Conservation (phyloP, 2,113 vertebrate species). For the Entelurus aequoreus region DNA sequence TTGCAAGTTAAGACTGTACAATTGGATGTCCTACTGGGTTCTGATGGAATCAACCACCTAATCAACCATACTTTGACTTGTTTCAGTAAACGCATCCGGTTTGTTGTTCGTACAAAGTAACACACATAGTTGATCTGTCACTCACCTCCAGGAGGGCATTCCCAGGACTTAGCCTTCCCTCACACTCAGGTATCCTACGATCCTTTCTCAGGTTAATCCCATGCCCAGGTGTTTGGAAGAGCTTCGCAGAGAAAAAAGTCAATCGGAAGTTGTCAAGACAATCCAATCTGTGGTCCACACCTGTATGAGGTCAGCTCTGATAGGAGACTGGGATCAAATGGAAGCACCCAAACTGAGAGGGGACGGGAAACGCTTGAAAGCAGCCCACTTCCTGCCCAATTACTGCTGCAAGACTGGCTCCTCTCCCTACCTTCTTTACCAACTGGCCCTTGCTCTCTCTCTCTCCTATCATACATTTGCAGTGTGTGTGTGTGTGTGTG, state of each 20-base stretch:
- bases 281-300: conserved; percentile 53
- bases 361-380: conserved; percentile 49
- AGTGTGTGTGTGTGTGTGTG: conserved; percentile 6
- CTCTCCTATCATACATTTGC: conserved; percentile 21
- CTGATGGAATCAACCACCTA: not conserved
- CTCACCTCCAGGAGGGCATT: conserved; percentile 60
- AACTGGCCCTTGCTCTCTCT: conserved; percentile 13
- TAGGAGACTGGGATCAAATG: conserved; percentile 52
- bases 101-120: not conserved
- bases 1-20: conserved; percentile 41
- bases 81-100: conserved; percentile 10
- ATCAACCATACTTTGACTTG: conserved; percentile 1
- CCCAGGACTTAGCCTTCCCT: conserved; percentile 33
- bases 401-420: conserved; percentile 58
- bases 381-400: conserved; percentile 67
- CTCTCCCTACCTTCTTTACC: conserved; percentile 22
- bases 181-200: conserved; percentile 38
- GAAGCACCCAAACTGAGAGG: conserved; percentile 47
- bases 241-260: conserved; percentile 24
- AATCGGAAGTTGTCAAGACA: conserved; percentile 19
- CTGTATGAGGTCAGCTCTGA: conserved; percentile 63
- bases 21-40: conserved; percentile 41
- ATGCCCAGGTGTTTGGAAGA: conserved; percentile 41
- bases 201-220: conserved; percentile 63
- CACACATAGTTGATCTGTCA: conserved; percentile 4